Evolutionary conservation across 2,888 invertebrate species (phyloP), one percentile per base, ranked within the genome.

Genomic region (Pantelozetes paolii): DNA sequence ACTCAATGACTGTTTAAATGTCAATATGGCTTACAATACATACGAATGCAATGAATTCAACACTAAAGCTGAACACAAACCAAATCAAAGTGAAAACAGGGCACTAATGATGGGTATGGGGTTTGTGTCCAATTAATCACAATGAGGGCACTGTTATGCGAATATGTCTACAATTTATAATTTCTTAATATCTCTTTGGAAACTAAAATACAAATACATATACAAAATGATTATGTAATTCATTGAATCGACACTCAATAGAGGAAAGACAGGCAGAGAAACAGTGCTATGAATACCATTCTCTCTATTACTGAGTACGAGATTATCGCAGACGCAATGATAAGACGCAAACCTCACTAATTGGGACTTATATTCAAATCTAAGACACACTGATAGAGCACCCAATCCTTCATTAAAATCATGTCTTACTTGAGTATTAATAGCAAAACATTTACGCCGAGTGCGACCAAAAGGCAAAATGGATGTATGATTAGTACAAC

Each of bases 171-270:
- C 26, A 59, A n/a, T 59, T 26, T 59, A 59, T 59, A 59, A 28
- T 26, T 59, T 59, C 28, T 59, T 59, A 59, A 59, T 30, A 26
- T 59, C 59, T 59, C 59, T 59, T 28, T 30, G 59, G 59, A 59
- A 59, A 59, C n/a, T n/a, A n/a, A n/a, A n/a, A n/a, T n/a, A n/a
- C 59, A 59, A 59, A 59, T 28, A 59, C 59, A 59, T 59, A 59
- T 59, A 59, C 59, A 26, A 59, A 59, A 59, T 59, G 59, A 59
- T 59, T 59, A 59, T 59, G 59, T 59, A 59, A 59, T 59, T 28
- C 59, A 59, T n/a, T 30, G 30, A 9, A 20, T 15, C 9, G n/a
- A 28, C 28, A 59, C 28, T n/a, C 9, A 30, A 6, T 28, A 15
- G 28, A 28, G 28, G 28, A 59, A 28, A 59, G 59, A 59, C 28